Evolutionary conservation across 1,140 invertebrate genomes (phyloP).

Genomic region (Leptonema lineaticorne): DNA sequence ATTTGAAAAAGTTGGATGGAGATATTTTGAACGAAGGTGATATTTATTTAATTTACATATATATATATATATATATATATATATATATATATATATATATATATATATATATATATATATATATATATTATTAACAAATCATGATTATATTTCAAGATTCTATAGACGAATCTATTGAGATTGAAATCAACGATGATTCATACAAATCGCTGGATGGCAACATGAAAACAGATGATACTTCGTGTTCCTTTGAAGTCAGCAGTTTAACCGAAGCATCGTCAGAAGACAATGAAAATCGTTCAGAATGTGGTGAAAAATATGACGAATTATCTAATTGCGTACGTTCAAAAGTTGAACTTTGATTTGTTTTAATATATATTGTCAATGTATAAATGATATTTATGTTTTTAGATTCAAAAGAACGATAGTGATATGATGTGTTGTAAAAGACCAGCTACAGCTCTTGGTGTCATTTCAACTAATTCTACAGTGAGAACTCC

Average conservation of each 20-base stretch:
- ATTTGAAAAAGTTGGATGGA: constrained; percentile 50
- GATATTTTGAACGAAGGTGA: neutral
- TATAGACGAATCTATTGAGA: neutral
- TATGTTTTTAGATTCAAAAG: neutral
- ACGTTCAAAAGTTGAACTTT: no score
- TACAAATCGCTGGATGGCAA: constrained; percentile 18
- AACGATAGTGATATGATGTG: no score
- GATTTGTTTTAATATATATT: neutral
- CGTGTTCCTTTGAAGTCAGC: constrained; percentile 37
- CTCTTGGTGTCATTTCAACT: neutral
- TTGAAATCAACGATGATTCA: neutral
- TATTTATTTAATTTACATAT: neutral
- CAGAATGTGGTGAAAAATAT: neutral
- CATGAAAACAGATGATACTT: constrained; percentile 22
- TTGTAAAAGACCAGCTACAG: constrained; percentile 21
- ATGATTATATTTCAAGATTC: neutral
- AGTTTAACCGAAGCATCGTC: constrained; percentile 37
- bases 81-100: neutral
- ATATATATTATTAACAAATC: neutral
- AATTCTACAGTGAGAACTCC: neutral
- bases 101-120: neutral
- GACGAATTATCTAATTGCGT: neutral
- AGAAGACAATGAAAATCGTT: constrained; percentile 9
- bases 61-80: neutral
- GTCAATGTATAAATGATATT: neutral